Conservation (phyloP, 2,888 invertebrate species). For the Brachypterus glaber region DNA sequence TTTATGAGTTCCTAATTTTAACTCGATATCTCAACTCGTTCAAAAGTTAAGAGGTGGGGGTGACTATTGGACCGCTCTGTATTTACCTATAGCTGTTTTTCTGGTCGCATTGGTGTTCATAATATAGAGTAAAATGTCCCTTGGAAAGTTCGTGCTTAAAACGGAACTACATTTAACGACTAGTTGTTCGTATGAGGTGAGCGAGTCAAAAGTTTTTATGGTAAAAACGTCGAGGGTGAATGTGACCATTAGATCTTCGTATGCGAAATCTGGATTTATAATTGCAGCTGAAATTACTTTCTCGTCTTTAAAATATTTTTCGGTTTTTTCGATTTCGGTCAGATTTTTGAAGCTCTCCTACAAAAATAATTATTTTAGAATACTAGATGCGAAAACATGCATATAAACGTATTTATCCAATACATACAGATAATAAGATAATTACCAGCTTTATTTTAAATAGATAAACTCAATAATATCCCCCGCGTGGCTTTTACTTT, state of each 20-base stretch:
- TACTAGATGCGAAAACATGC: constrained; percentile 1
- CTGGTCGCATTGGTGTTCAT: constrained; percentile 43
- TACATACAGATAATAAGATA: too few relatives aligned
- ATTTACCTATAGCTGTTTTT: constrained; percentile 45
- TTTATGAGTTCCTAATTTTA: too few relatives aligned
- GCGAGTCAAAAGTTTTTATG: constrained; percentile 53
- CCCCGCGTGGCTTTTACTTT: too few relatives aligned
- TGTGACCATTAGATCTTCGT: constrained; percentile 34
- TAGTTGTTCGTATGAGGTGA: constrained; percentile 55
- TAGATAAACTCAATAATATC: too few relatives aligned
- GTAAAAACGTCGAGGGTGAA: constrained; percentile 52
- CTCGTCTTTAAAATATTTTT: constrained; percentile 16
- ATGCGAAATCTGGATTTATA: constrained; percentile 41
- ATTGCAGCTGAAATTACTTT: constrained; percentile 41
- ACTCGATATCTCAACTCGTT: too few relatives aligned
- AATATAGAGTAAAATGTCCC: constrained; percentile 49
- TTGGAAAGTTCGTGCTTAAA: constrained; percentile 52
- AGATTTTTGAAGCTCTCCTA: constrained; percentile 28
- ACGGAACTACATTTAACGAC: constrained; percentile 56
- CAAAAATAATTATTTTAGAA: constrained; percentile 5
- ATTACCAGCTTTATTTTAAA: too few relatives aligned
- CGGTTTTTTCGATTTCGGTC: constrained; percentile 16
- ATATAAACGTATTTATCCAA: too few relatives aligned
- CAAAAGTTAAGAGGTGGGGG: too few relatives aligned
- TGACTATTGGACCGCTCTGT: neutral